Evolutionary conservation across 1,140 invertebrate species (phyloP).

Genomic region (Bombus waltoni): DNA sequence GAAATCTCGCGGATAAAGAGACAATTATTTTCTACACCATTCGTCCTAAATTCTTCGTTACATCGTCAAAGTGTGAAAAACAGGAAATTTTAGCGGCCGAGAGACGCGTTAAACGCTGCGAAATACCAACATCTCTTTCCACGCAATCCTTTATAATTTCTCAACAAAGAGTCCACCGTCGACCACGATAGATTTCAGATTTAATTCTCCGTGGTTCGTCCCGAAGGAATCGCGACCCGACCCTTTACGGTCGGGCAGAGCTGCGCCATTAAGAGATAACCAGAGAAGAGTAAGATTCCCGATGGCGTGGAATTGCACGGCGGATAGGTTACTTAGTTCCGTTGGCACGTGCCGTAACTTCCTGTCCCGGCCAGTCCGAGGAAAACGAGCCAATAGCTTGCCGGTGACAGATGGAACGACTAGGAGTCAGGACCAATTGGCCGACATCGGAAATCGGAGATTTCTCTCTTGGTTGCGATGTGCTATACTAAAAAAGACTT

Average conservation of each 20-base stretch:
- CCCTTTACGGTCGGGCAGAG: not conserved
- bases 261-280: slow-evolving; percentile 12
- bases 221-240: not conserved
- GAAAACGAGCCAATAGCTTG: slow-evolving; percentile 66
- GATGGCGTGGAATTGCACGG: not conserved
- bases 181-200: not conserved
- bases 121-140: too few species aligned
- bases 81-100: not conserved
- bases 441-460: slow-evolving; percentile 57
- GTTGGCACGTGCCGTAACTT: slow-evolving; percentile 63
- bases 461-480: slow-evolving; percentile 26
- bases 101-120: too few species aligned
- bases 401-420: slow-evolving; percentile 54
- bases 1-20: too few species aligned
- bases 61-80: not conserved
- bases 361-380: slow-evolving; percentile 65
- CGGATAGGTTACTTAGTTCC: slow-evolving; percentile 51
- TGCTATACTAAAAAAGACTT: not conserved
- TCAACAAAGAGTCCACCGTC: not conserved
- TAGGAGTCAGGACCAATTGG: slow-evolving; percentile 45
- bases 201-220: not conserved
- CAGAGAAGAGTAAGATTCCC: not conserved
- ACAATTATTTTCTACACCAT: not conserved
- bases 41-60: not conserved
- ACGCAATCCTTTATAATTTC: not conserved